Evolutionary conservation across 2,888 invertebrate species (phyloP), one percentile per base, ranked within the genome.

Genomic region (Belgica antarctica): DNA sequence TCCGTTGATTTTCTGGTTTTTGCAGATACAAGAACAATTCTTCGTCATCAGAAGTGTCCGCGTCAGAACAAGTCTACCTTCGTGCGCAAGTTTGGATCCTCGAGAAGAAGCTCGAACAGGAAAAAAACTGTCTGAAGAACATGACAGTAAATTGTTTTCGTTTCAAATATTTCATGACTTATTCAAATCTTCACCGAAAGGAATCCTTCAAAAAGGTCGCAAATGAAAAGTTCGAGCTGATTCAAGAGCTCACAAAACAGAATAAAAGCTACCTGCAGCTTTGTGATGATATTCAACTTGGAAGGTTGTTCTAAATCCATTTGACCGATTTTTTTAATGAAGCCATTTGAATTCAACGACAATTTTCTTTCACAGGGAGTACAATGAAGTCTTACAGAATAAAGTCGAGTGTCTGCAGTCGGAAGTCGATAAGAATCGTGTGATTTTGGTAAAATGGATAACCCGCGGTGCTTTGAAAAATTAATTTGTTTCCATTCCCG

Each of bases 31-130:
- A 31, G 31, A 31, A 10, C 31, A 31, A 31, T 31, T 31, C 10
- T 15, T 12, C 19, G n/a, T 63, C 36, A 22, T 36, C 63, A 10
- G 36, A 36, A 57, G 71, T 73, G 17, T 73, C 76, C 1, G 76
- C 77, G 2, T 75, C 77, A 1, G 76, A 78, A 24, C 70, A 78
- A 46, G 75, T 75, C 0, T 72, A 73, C 1, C 74, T 74, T 3
- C 75, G 75, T 10, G 74, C 77, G 0, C 77, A 78, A 73, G 78
- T 77, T 71, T 76, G 77, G 76, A 63, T 76, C 5, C 73, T 79
- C 0, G 76, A 73, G 27, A 76, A 76, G 59, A 74, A 75, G 27
- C 65, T 79, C 0, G 31, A 70, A 0, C 76, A 77, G 2, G 73
- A 74, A 7, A 73, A 74, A 34, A 74, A 75, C 5, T 76, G 75